These are phyloP conservation scores for Melanotaenia nigrans DNA, from an alignment of 2,797 vertebrate genomes.

Conservation along the genomic window DNA sequence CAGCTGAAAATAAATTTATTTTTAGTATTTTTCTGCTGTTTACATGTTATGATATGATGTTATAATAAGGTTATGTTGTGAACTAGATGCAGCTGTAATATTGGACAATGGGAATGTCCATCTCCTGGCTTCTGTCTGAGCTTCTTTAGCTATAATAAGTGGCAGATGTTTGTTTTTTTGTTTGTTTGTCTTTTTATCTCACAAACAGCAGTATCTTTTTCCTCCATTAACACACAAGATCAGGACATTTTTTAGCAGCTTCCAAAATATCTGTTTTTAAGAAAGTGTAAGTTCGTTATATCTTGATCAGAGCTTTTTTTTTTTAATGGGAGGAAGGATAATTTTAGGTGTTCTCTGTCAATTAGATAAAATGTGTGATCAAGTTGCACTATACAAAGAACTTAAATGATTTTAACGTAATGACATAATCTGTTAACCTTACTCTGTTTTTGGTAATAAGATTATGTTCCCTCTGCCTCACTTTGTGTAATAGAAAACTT, in stretches of 20 bases:
- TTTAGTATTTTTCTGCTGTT: neutral
- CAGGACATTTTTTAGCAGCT: too few species aligned
- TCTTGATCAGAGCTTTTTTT: too few species aligned
- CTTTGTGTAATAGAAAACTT: conserved; percentile 83
- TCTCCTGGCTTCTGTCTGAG: neutral
- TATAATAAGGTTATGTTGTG: neutral
- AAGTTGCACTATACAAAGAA: neutral
- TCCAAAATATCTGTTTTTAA: too few species aligned
- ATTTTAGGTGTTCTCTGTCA: neutral
- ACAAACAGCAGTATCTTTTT: too few species aligned
- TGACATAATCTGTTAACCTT: neutral
- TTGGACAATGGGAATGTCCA: too few species aligned
- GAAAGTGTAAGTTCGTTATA: too few species aligned
- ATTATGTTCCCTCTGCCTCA: conserved; percentile 14
- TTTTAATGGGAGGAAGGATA: too few species aligned
- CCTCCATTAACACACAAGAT: too few species aligned
- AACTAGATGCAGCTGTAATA: neutral
- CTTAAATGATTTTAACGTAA: neutral
- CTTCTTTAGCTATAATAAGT: neutral
- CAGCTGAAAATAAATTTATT: neutral
- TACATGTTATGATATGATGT: neutral
- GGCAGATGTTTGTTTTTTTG: neutral
- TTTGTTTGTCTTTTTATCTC: too few species aligned
- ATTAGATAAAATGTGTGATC: neutral
- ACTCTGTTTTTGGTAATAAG: neutral